phyloP scores from a whole-genome alignment of 1,140 invertebrate species.

The Drosophila gunungcola region DNA sequence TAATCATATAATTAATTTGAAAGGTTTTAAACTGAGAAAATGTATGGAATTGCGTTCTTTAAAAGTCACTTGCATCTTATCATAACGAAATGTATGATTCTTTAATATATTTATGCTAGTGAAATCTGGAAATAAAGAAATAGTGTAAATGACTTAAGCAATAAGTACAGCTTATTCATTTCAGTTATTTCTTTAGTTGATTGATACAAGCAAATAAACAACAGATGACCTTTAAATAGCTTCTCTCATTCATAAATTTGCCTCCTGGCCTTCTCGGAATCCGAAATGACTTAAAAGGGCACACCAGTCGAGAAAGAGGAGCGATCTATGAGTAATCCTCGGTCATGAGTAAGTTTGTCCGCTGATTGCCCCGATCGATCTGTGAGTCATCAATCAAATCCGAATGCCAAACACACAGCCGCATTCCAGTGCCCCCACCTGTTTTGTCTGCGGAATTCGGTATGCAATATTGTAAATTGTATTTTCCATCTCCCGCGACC shows the following conservation, averaged over 20 bases:
- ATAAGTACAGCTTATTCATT: no score
- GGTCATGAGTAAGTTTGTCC: constrained; percentile 31
- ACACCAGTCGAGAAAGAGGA: neutral
- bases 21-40: no score
- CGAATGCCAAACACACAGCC: constrained; percentile 23
- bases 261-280: constrained; percentile 1
- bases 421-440: constrained; percentile 8
- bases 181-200: no score
- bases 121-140: no score
- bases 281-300: neutral
- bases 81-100: no score
- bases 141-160: neutral
- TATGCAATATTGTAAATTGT: constrained; percentile 22
- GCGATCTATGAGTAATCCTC: constrained; percentile 50
- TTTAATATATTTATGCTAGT: no score
- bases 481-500: constrained; percentile 21
- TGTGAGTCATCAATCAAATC: constrained; percentile 50
- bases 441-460: constrained; percentile 32
- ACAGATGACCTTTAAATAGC: neutral
- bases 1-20: neutral
- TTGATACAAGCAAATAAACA: neutral
- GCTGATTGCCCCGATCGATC: constrained; percentile 11
- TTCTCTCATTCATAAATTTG: neutral
- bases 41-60: no score
- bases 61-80: no score